Evolutionary conservation across 2,888 invertebrate genomes (phyloP), one percentile per base, ranked within the genome.

Genomic region (Lissocephala sabroskyi): DNA sequence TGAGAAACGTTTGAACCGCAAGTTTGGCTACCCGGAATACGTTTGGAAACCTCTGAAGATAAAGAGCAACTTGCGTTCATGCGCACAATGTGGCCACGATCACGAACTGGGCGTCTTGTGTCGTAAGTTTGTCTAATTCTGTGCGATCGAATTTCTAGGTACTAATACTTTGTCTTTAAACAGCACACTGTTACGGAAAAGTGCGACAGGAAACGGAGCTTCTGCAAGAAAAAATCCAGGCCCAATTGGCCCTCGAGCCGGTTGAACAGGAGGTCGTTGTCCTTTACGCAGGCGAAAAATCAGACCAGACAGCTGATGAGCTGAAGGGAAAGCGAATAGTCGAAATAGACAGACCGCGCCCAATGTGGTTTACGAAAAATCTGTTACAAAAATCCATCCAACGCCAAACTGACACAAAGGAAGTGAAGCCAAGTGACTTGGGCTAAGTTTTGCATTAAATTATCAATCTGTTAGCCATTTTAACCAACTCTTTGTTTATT

Each of bases 311-410:
- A 1, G 84, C 86, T 19, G 89, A 90, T 66, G 87, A 86, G 59
- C 87, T 88, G 83, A 85, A 90, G 67, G 90, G 90, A 1, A 95
- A 94, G 84, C 88, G 92, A 65, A 88, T 97, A 56, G 89, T 97
- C 11, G 96, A 97, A 86, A 89, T 96, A 88, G 87, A 92, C 39
- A 95, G 93, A 81, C 88, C 91, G 48, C 87, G 96, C 56, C 97
- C 97, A 3, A 85, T 89, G 32, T 97, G 96, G 96, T 97, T 96
- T 79, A 90, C 92, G 62, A 90, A 90, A 71, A 95, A 95, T 85
- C 86, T 97, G 41, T 84, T 95, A 14, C 91, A 95, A 79, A 90
- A 91, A 79, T 88, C 92, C 1, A 93, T 93, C 13, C 90, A 92
- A 65, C 88, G 90, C 59, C 87, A 90, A 32, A 59, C 76, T 0